Evolutionary conservation across 1,140 invertebrate genomes (phyloP), one percentile per base, ranked within the genome.

Genomic region (Pogonomyrmex barbatus): DNA sequence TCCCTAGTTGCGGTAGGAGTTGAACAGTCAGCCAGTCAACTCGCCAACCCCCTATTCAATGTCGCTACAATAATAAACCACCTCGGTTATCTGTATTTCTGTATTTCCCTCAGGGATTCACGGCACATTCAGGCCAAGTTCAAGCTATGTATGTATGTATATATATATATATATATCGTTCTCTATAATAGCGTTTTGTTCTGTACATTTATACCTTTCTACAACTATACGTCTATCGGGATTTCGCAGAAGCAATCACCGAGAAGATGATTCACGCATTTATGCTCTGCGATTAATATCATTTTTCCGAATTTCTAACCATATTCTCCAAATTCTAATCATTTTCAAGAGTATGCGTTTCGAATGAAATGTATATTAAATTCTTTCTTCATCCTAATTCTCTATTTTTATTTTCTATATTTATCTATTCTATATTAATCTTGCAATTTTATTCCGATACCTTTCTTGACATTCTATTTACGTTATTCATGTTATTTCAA

Each of bases 31-130:
- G 58, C 85, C 86, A 89, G 89, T 87, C 87, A 91, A 87, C 81
- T 85, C 89, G 88, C 87, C 85, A 90, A 93, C 91, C 92, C 92
- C 90, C 90, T 89, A 90, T 94, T 94, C 91, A 93, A 93, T 93
- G 93, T 94, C 93, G 92, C 91, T 92, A 93, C 92, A 94, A 94
- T 93, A 94, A 94, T 92, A 94, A 94, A 94, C 94, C 94, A 92
- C 90, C 93, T 92, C 93, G 88, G 93, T 94, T 94, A 94, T 94
- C 94, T 93, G 92, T 94, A 94, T 94, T 94, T 94, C 93, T 94
- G 92, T 93, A 93, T 94, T 94, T 94, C 92, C 93, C 93, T 94
- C 91, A 88, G 93, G 93, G 86, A 90, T 91, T 91, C 89, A 71
- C 84, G 87, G 89, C 88, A 91, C 90, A 91, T 90, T 92, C 90